Percentiles rank a stretch among this genome's conserved stretches.
phyloP scores from a whole-genome alignment of 2,797 vertebrate species.

The Sylvilagus floridanus region DNA sequence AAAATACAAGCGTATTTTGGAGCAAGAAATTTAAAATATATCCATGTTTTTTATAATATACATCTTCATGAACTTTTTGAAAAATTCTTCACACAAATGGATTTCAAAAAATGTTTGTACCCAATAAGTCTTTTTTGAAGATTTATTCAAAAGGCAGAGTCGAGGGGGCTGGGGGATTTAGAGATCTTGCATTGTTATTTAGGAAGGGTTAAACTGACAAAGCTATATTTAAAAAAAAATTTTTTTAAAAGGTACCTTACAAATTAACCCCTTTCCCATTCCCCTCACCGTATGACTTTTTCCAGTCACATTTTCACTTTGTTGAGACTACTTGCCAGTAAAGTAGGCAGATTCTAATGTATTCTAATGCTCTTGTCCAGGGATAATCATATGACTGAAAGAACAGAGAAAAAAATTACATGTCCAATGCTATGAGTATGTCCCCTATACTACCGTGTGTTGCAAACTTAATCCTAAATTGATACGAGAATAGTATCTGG shows the following conservation, averaged over 20 bases:
- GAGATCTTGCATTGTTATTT: not conserved
- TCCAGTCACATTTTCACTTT: not conserved
- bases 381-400: not conserved
- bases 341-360: not conserved
- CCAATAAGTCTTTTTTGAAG: too few relatives aligned
- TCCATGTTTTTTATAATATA: too few relatives aligned
- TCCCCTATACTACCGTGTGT: too few relatives aligned
- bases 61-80: too few relatives aligned
- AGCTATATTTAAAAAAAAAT: not conserved
- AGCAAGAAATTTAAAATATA: too few relatives aligned
- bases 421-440: not conserved
- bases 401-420: conserved; percentile 46
- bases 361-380: not conserved
- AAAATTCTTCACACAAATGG: too few relatives aligned
- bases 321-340: not conserved
- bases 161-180: not conserved
- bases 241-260: not conserved
- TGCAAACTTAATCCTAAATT: too few relatives aligned
- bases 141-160: not conserved
- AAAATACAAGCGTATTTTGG: too few relatives aligned
- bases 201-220: not conserved
- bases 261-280: not conserved
- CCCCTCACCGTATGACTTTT: not conserved
- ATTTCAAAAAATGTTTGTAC: too few relatives aligned
- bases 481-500: too few relatives aligned